Conservation (phyloP, 2,888 invertebrate species). For the Crossocerus cetratus region DNA sequence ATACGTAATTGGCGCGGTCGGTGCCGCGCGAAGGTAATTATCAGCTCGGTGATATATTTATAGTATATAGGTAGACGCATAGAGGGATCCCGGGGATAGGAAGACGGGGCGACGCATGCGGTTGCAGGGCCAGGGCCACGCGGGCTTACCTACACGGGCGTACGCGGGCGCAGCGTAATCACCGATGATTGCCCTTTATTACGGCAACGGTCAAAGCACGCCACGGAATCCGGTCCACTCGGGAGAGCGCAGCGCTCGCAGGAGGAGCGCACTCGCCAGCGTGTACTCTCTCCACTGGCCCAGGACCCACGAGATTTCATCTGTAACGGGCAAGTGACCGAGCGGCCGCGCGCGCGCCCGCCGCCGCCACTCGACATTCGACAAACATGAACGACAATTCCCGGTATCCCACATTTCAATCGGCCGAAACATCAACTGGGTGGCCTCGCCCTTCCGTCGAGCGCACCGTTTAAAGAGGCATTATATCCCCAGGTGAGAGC, state of each 20-base stretch:
- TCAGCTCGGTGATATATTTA: background rate
- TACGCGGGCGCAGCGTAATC: conserved; percentile 65
- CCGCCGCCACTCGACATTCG: background rate
- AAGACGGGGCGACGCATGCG: no score
- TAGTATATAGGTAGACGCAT: background rate
- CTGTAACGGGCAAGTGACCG: conserved; percentile 10
- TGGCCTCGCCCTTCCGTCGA: no score
- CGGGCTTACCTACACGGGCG: no score
- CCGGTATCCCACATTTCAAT: no score
- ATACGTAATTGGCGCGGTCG: conserved; percentile 37
- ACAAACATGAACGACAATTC: no score
- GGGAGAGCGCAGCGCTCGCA: conserved; percentile 51
- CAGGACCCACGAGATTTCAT: conserved; percentile 25
- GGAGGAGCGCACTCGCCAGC: conserved; percentile 24
- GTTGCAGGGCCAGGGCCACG: no score
- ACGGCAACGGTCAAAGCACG: conserved; percentile 71
- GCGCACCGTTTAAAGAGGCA: no score
- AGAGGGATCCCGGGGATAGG: background rate
- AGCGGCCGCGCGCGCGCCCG: conserved; percentile 11
- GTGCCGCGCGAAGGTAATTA: conserved; percentile 7
- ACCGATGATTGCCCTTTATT: conserved; percentile 75
- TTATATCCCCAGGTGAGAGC: no score
- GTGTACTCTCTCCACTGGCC: conserved; percentile 28
- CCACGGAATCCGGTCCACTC: conserved; percentile 68
- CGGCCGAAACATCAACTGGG: no score